Evolutionary conservation across 2,888 invertebrate genomes (phyloP).

Genomic region (Archaeoteleia sp.): DNA sequence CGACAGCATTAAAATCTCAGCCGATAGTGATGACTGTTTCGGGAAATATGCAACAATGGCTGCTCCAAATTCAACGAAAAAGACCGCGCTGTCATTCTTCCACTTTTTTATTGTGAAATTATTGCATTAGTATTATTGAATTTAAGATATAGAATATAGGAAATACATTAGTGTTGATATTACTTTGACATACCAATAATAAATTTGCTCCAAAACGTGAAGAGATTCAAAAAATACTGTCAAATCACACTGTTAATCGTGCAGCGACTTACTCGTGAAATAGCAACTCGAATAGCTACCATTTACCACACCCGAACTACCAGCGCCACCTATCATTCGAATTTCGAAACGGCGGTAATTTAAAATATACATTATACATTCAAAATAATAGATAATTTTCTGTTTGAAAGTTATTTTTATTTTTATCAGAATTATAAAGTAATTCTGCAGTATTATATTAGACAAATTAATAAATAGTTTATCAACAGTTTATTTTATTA

Average conservation of each 20-base stretch:
- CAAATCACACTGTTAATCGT: conserved; percentile 9
- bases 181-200: conserved; percentile 26
- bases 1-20: too few relatives aligned
- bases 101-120: background rate
- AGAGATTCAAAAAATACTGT: conserved; percentile 20
- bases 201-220: conserved; percentile 14
- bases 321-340: conserved; percentile 46
- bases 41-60: conserved; percentile 10
- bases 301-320: conserved; percentile 63
- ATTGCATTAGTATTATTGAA: background rate
- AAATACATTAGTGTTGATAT: background rate
- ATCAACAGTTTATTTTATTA: too few relatives aligned
- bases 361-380: background rate
- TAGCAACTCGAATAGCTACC: conserved; percentile 30
- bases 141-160: background rate
- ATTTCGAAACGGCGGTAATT: background rate
- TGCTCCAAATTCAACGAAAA: conserved; percentile 19
- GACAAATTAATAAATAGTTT: background rate
- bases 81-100: conserved; percentile 40
- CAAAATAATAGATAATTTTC: background rate
- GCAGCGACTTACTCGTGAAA: conserved; percentile 19
- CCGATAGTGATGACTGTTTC: background rate
- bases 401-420: background rate
- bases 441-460: background rate
- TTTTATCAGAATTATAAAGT: background rate